Evolutionary conservation across 1,140 invertebrate genomes (phyloP).

Genomic region (Drosophila erecta): DNA sequence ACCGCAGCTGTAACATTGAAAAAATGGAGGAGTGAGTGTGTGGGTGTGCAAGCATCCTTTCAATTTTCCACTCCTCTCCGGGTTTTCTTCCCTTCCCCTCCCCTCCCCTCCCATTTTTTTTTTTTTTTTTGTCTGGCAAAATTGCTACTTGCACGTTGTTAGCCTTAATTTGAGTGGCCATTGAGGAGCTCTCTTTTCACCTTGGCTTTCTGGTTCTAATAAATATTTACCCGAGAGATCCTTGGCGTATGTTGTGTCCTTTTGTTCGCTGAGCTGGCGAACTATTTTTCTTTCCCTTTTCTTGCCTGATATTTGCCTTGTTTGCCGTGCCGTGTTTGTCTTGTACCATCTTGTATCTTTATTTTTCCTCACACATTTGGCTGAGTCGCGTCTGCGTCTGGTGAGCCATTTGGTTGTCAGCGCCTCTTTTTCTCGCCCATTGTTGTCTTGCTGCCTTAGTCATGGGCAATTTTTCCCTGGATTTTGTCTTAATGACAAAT

Average conservation of each 20-base stretch:
- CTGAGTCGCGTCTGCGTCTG: conserved; percentile 13
- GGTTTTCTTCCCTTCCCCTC: too few species aligned
- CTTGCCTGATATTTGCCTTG: neutral
- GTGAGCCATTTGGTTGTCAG: conserved; percentile 40
- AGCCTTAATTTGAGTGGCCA: conserved; percentile 82
- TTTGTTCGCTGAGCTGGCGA: conserved; percentile 47
- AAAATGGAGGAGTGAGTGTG: neutral
- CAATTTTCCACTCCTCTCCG: conserved; percentile 9
- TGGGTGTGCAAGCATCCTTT: conserved; percentile 52
- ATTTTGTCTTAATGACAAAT: conserved; percentile 59
- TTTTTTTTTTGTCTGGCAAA: conserved; percentile 23
- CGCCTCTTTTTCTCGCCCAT: conserved; percentile 18
- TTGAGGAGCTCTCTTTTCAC: conserved; percentile 50
- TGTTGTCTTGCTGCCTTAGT: conserved; percentile 14
- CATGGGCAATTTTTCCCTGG: conserved; percentile 24
- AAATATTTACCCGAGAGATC: conserved; percentile 71
- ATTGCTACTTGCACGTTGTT: conserved; percentile 79
- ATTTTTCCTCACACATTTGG: conserved; percentile 58
- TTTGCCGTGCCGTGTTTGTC: neutral
- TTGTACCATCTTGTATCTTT: neutral
- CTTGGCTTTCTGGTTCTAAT: conserved; percentile 46
- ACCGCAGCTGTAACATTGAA: conserved; percentile 55
- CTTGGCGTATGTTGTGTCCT: conserved; percentile 46
- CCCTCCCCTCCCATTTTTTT: neutral
- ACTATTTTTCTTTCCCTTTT: conserved; percentile 41